phyloP scores from a whole-genome alignment of 2,797 vertebrate genomes.

The Crenichthys baileyi region DNA sequence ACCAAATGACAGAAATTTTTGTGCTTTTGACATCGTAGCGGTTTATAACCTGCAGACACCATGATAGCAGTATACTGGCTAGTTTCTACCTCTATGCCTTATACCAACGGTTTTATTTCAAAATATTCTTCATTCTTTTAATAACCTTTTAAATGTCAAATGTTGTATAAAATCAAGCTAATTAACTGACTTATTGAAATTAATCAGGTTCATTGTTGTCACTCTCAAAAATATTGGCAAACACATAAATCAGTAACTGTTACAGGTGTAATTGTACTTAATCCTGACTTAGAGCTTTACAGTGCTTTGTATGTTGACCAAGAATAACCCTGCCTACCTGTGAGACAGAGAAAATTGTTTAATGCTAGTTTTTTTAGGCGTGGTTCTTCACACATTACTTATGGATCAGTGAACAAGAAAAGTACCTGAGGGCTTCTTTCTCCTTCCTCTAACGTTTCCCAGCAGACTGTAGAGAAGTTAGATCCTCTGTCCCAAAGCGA shows the following conservation, averaged over 20 bases:
- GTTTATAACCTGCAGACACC: too few species aligned
- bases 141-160: too few species aligned
- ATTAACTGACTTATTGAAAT: neutral
- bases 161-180: too few species aligned
- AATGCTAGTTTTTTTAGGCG: conserved; percentile 23
- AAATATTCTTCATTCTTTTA: neutral
- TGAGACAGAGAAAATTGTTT: conserved; percentile 15
- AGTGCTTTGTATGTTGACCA: conserved; percentile 6
- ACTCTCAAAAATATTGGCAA: neutral
- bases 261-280: neutral
- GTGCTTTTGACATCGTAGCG: too few species aligned
- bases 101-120: neutral
- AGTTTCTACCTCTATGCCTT: neutral
- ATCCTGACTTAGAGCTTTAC: neutral
- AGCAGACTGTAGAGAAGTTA: conserved; percentile 35
- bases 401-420: conserved; percentile 21
- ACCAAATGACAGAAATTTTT: too few species aligned
- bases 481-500: conserved; percentile 42
- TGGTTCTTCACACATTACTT: conserved; percentile 32
- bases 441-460: conserved; percentile 43
- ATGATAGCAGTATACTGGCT: neutral
- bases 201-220: neutral
- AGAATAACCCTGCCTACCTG: neutral
- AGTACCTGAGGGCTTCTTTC: conserved; percentile 31
- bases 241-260: neutral